Evolutionary conservation across 1,140 invertebrate species (phyloP).

Genomic region (Asobara japonica): DNA sequence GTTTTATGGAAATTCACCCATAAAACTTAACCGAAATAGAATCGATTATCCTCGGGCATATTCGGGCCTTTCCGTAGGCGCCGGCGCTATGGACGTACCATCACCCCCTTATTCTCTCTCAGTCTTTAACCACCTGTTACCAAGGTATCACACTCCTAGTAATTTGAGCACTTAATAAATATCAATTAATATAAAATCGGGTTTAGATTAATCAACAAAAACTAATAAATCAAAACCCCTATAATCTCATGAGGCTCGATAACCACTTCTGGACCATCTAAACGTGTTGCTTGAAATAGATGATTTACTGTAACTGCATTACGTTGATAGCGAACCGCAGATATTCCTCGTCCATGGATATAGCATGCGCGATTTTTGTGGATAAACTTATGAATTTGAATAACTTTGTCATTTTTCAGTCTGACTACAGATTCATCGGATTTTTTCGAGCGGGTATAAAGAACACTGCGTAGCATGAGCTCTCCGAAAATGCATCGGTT

Average conservation of each 20-base stretch:
- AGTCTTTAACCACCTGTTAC: no score
- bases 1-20: no score
- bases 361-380: not conserved
- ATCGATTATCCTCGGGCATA: no score
- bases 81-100: no score
- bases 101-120: no score
- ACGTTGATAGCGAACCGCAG: not conserved
- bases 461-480: constrained; percentile 3
- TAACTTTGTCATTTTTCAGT: not conserved
- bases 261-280: not conserved
- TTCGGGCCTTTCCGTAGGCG: no score
- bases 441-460: constrained; percentile 5
- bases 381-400: constrained; percentile 16
- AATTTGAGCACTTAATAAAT: no score
- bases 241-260: not conserved
- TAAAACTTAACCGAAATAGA: no score
- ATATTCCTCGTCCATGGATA: not conserved
- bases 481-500: constrained; percentile 4
- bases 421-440: constrained; percentile 6
- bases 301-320: not conserved
- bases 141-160: no score
- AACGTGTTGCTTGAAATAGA: not conserved
- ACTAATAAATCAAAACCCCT: no score
- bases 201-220: no score
- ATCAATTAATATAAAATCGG: no score